Base-by-base conservation (phyloP, 1,140 invertebrate species). In the Drosophila pachea region DNA sequence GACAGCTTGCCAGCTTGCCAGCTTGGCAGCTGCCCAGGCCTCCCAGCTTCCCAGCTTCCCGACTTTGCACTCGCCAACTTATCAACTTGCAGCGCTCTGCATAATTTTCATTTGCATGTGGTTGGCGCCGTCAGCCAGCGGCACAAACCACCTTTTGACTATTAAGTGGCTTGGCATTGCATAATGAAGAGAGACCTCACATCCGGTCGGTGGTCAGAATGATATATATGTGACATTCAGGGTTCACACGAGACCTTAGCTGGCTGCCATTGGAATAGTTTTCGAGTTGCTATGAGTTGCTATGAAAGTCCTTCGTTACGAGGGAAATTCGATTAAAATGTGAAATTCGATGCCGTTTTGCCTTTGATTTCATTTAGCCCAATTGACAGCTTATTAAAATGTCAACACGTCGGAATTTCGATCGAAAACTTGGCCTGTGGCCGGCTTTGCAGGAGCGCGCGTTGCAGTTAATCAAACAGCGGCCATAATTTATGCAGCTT, bases 401-500 rank as follows among this genome's bases (percentile, higher is more conserved):
- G 76, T 64, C 76, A 74, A 74, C 75, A 43, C 38, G 43, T 45
- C 61, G 53, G 64, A 68, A 22, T 50, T 67, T 61, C 14, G 32
- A 29, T 31, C 12, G 12, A 40, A 49, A 50, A 14, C 29, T 62
- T 61, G 50, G 22, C 59, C 38, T 9, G 38, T 33, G 55, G 49
- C 40, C 36, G 47, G 5, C 56, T 14, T 45, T 14, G 35, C 40
- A 36, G 14, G 6, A n/a, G 31, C 22, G 16, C 48, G 12, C 4
- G 32, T 16, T 58, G 60, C 50, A 82, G 78, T 83, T 82, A 76
- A 84, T 78, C 73, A 79, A 63, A 50, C 58, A 74, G 73, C 68
- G 69, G 31, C 60, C 63, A 68, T 79, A 79, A 86, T 81, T 79
- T 86, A 76, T 86, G 78, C 70, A 84, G 74, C 70, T 86, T 69